Conservation (phyloP, 1,140 invertebrate species). For the Solenopsis invicta region DNA sequence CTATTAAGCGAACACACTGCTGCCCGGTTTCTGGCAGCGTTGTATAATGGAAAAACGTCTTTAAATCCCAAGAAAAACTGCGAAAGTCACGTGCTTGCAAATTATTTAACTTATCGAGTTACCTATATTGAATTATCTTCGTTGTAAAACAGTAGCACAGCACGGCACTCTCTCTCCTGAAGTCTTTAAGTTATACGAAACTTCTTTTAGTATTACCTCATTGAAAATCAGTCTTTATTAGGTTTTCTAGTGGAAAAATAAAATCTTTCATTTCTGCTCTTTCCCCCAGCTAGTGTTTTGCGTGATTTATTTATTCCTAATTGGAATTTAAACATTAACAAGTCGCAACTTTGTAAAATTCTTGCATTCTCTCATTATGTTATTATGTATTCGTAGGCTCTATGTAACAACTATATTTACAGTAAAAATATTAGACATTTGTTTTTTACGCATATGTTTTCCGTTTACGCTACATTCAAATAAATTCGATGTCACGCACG, state of each 20-base stretch:
- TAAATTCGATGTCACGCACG: slow-evolving; percentile 66
- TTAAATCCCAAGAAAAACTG: background rate
- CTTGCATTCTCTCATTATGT: no score
- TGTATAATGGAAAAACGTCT: background rate
- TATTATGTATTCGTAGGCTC: background rate
- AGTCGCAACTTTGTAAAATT: background rate
- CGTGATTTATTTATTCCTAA: slow-evolving; percentile 3
- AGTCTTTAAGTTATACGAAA: slow-evolving; percentile 42
- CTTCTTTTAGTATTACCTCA: slow-evolving; percentile 29
- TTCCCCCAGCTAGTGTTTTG: background rate
- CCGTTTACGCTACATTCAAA: slow-evolving; percentile 40
- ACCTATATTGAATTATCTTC: slow-evolving; percentile 44
- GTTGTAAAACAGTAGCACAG: slow-evolving; percentile 17
- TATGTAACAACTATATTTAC: background rate
- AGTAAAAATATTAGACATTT: slow-evolving; percentile 34
- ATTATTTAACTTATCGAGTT: slow-evolving; percentile 48
- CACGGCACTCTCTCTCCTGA: background rate
- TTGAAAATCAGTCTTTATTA: slow-evolving; percentile 51
- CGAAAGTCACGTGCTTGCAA: slow-evolving; percentile 12
- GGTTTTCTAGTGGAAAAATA: slow-evolving; percentile 17
- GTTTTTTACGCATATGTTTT: slow-evolving; percentile 58
- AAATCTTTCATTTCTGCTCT: slow-evolving; percentile 1
- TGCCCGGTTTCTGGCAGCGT: background rate
- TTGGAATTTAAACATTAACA: slow-evolving; percentile 33
- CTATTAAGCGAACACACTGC: slow-evolving; percentile 38